Evolutionary conservation across 2,888 invertebrate genomes (phyloP), one percentile per base, ranked within the genome.

Genomic region (Drosophila lacicola): DNA sequence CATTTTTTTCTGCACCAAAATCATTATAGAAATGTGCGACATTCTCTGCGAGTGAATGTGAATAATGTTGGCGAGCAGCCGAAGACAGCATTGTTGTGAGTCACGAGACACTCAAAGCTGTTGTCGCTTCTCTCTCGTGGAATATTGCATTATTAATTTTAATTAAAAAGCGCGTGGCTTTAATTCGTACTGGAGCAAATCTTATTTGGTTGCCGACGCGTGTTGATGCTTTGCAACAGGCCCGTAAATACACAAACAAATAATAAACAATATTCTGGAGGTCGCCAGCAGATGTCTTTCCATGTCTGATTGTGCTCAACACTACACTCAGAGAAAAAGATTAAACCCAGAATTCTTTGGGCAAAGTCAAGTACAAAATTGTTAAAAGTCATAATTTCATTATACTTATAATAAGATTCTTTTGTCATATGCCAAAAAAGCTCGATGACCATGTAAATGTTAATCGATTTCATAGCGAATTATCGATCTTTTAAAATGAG

Each of bases 81-180:
- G 29, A 29, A 29, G 8, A 29, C 8, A 8, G 29, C 8, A 29
- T 29, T 29, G 29, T 29, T 29, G 29, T 29, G 29, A 8, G 2
- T 29, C 29, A 29, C 29, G 29, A 29, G 29, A 29, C 8, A 29
- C 29, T 29, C 8, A 8, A 29, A 29, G 29, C 29, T 29, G 29
- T 29, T 29, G 29, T 8, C 29, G 29, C 8, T 29, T 2, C 6
- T 25, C 6, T 25, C 29, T 55, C 54, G 36, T 70, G 64, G 61
- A 58, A 67, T 47, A 58, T 66, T 77, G 58, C 57, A 65, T 74
- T 65, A 78, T 74, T 78, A 63, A 78, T 78, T 78, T 78, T 78
- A 78, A 78, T 78, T 78, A 71, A 74, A 74, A 71, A 68, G 78
- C 67, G 50, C 46, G 53, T 42, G 61, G 45, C 70, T 63, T 70